phyloP scores from a whole-genome alignment of 2,113 vertebrate species.

The Pituophis catenifer region DNA sequence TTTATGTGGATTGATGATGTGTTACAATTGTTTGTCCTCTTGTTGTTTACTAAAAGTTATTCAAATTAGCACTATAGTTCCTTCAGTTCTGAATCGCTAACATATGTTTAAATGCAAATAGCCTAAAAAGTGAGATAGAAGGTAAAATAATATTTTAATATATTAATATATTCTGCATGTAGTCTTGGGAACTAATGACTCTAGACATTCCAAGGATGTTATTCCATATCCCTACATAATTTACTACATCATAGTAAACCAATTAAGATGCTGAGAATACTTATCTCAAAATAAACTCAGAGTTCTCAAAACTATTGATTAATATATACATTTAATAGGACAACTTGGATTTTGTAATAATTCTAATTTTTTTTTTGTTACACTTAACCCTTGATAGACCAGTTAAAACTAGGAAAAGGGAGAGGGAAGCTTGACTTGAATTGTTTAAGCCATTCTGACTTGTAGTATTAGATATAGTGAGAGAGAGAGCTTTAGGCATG shows the following conservation, averaged over 20 bases:
- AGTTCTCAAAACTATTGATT: not conserved
- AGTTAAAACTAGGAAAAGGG: not conserved
- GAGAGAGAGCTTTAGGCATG: not conserved
- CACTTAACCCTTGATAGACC: not conserved
- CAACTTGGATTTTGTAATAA: not conserved
- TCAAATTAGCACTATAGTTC: not conserved
- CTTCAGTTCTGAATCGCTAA: not conserved
- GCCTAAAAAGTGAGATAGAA: not conserved
- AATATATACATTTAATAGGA: not conserved
- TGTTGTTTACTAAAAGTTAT: not conserved
- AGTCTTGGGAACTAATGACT: not conserved
- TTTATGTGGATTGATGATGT: not conserved
- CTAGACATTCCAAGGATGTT: not conserved
- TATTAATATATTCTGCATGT: not conserved
- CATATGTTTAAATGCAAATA: not conserved
- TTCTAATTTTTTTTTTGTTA: not conserved
- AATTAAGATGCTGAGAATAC: not conserved
- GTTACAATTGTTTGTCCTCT: not conserved
- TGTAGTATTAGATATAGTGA: not conserved
- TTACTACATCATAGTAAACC: not conserved
- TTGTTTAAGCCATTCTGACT: not conserved
- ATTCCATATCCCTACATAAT: not conserved
- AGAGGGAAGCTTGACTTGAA: not conserved
- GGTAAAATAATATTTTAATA: not conserved
- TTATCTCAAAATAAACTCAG: not conserved